Conservation (phyloP, 2,113 vertebrate genomes). For the Pangasianodon hypophthalmus region DNA sequence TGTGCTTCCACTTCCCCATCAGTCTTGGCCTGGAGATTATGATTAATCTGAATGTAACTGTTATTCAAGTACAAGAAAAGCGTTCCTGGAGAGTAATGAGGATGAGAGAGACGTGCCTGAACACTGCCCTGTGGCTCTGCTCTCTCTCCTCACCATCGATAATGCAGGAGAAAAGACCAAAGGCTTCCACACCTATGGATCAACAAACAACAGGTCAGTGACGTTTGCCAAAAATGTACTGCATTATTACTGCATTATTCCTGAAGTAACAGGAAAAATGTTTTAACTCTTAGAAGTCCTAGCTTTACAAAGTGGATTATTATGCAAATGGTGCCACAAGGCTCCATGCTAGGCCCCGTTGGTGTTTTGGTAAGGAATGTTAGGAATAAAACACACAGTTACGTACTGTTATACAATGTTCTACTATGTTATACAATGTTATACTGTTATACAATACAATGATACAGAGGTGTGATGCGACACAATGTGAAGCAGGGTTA, state of each 20-base stretch:
- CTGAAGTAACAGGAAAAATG: not conserved
- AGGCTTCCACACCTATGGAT: slow-evolving; percentile 85
- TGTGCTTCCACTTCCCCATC: not conserved
- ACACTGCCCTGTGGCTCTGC: slow-evolving; percentile 89
- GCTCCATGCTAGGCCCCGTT: not conserved
- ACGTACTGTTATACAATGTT: not conserved
- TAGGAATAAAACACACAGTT: not conserved
- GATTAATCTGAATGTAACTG: not conserved
- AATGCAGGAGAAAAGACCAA: slow-evolving; percentile 91
- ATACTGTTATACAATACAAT: not conserved
- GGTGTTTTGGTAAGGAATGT: not conserved
- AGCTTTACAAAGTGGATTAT: not conserved
- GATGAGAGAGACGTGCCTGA: slow-evolving; percentile 68
- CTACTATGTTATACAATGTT: not conserved
- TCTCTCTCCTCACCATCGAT: slow-evolving; percentile 89
- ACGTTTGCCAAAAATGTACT: not conserved
- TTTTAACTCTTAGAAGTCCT: not conserved
- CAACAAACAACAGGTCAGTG: slow-evolving; percentile 21
- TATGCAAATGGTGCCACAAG: slow-evolving; percentile 5
- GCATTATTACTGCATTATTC: not conserved
- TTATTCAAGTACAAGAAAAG: not conserved
- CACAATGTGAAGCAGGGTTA: not conserved
- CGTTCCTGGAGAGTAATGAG: not conserved
- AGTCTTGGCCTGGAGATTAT: not conserved
- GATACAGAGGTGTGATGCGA: not conserved